Evolutionary conservation across 2,797 vertebrate species (phyloP), one percentile per base, ranked within the genome.

Genomic region (Cyprinodon diabolis): DNA sequence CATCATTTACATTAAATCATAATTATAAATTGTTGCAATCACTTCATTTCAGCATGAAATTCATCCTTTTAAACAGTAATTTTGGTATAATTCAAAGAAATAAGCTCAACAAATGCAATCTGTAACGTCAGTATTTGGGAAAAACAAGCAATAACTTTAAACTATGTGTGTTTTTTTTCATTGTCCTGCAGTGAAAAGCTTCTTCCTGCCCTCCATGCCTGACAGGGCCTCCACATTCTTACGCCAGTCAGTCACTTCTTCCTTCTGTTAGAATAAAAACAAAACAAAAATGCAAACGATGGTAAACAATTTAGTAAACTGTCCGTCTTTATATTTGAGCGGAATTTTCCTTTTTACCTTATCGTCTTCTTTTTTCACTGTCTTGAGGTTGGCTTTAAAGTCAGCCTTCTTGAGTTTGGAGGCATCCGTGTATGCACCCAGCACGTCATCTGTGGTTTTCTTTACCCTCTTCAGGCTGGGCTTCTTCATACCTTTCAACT

Each of bases 341-440:
- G 3, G 30, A 75, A 57, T 23, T 65, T 30, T 23, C 0, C 0
- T 2, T 49, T 51, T 78, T 74, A 94, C 95, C 93, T 95, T 96
- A 79, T 96, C 95, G 0, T 96, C 95, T 37, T 95, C 95, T 82
- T 95, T 96, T 87, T 95, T 96, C 70, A 96, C 95, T 4, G 95
- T 95, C 87, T 95, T 96, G 0, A 96, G 93, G 70, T 95, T 95
- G 73, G 80, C 94, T 74, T 95, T 96, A 79, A 95, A 95, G 72
- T 96, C 91, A 2, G 95, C 88, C 81, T 95, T 95, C 81, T 90
- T 95, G 75, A 92, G 89, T 83, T 91, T 95, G 80, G 93, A 91
- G 72, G 40, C 47, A 49, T 93, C 92, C 0, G 69, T 83, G 51
- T 85, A 91, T 11, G 95, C 92, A 0, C 93, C 94, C 78, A 96